These are phyloP conservation scores for Megastigmus dorsalis DNA, from an alignment of 2,888 invertebrate genomes.

Conservation along the genomic window DNA sequence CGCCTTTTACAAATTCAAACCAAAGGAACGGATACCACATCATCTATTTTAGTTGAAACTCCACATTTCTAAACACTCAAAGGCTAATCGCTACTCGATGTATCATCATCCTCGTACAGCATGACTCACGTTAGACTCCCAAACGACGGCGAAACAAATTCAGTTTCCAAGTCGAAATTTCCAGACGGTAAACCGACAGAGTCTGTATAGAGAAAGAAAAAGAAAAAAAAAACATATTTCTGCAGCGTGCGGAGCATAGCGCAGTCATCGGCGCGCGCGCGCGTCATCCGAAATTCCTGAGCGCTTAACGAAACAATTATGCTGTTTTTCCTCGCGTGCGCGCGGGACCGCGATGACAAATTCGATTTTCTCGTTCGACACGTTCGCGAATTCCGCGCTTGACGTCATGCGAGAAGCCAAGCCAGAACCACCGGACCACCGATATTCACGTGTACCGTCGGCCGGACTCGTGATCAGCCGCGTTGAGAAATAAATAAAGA, in stretches of 20 bases:
- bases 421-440: neutral
- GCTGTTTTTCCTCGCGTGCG: neutral
- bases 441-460: neutral
- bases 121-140: too few relatives aligned
- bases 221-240: neutral
- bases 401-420: constrained; percentile 20
- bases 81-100: too few relatives aligned
- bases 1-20: too few relatives aligned
- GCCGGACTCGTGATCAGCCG: neutral
- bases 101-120: too few relatives aligned
- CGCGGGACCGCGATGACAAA: constrained; percentile 20
- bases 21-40: too few relatives aligned
- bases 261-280: neutral
- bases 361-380: constrained; percentile 37
- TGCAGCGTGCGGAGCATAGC: neutral
- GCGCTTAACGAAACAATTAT: neutral
- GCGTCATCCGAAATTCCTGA: constrained; percentile 21
- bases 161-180: neutral
- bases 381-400: constrained; percentile 31
- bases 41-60: too few relatives aligned
- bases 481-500: too few relatives aligned
- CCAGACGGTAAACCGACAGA: neutral
- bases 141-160: too few relatives aligned
- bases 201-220: too few relatives aligned
- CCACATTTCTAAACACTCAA: too few relatives aligned